These are phyloP conservation scores for Callorhinus ursinus DNA, from an alignment of 2,113 vertebrate genomes.

Conservation along the genomic window DNA sequence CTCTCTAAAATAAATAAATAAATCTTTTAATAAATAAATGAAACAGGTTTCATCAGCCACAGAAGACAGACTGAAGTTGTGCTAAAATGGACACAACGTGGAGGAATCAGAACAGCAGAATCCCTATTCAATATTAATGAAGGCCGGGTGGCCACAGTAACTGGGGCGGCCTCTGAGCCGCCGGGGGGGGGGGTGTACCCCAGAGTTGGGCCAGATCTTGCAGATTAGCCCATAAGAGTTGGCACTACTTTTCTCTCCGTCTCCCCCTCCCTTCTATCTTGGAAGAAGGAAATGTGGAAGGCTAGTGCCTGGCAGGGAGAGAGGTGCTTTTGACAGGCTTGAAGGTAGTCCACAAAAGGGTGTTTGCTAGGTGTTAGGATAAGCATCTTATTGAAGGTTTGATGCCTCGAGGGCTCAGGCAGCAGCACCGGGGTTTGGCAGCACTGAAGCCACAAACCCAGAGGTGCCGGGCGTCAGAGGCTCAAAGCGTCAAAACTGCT, in stretches of 20 bases:
- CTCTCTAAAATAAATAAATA: background rate
- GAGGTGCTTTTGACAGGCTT: background rate
- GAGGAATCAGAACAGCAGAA: background rate
- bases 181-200: background rate
- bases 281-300: background rate
- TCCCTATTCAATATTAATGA: background rate
- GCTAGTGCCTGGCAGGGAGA: background rate
- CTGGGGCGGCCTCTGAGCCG: slow-evolving; percentile 27
- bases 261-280: background rate
- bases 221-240: background rate
- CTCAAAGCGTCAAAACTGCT: slow-evolving; percentile 51
- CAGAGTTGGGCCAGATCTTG: background rate
- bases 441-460: slow-evolving; percentile 11
- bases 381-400: background rate
- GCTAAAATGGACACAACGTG: background rate
- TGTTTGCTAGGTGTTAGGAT: background rate
- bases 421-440: background rate
- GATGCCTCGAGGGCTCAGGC: background rate
- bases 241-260: background rate
- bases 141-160: background rate
- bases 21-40: background rate
- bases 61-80: background rate
- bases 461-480: slow-evolving; percentile 15
- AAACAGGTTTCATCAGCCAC: slow-evolving; percentile 1
- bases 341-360: background rate